These are phyloP conservation scores for Eunapius fragilis DNA, from an alignment of 37 sponge, comb jelly and placozoan genomes.

Conservation along the genomic window DNA sequence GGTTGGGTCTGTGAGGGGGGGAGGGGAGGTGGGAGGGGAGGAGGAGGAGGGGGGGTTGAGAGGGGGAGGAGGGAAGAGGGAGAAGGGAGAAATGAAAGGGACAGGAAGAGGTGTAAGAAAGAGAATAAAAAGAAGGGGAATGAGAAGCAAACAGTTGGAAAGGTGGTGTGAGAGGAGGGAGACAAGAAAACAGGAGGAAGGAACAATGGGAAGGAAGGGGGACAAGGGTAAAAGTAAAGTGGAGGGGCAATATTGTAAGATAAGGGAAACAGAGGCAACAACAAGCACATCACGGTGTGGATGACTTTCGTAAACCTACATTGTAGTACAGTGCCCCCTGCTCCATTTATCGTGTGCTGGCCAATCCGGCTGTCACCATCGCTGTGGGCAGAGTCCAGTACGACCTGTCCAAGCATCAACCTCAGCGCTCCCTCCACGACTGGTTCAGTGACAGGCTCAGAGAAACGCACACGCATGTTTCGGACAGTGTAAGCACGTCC, in stretches of 20 bases:
- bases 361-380: neutral
- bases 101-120: neutral
- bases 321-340: too few species aligned
- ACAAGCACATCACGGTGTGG: too few species aligned
- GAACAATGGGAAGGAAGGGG: neutral
- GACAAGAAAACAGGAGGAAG: too few species aligned
- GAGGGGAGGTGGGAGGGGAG: neutral
- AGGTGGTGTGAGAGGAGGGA: neutral
- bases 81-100: neutral
- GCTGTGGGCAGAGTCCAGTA: neutral
- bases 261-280: too few species aligned
- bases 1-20: constrained; percentile 17
- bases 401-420: constrained; percentile 47
- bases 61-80: too few species aligned
- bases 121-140: neutral
- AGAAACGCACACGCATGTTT: constrained; percentile 53
- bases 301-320: too few species aligned
- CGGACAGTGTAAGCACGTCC: constrained; percentile 56
- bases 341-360: too few species aligned
- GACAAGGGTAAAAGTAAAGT: neutral
- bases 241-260: too few species aligned
- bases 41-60: neutral
- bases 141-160: neutral
- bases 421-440: constrained; percentile 23
- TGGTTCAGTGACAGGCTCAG: constrained; percentile 59